Conservation (phyloP, 2,888 invertebrate species). For the Aquatica leii region DNA sequence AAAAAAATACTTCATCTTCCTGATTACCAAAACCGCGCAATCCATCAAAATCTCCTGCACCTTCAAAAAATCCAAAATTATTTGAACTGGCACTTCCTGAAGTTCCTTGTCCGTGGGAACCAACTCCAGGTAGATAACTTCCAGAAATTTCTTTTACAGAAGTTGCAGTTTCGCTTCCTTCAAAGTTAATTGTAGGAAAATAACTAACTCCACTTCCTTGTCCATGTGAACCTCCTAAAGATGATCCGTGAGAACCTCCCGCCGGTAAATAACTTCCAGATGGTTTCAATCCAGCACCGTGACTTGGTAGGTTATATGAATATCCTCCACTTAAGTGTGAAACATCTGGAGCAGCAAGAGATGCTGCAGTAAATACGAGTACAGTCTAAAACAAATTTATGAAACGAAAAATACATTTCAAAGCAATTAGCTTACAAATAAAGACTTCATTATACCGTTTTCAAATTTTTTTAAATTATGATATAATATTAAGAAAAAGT, state of each 20-base stretch:
- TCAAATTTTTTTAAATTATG: too few relatives aligned
- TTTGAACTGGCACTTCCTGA: not conserved
- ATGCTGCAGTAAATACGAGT: not conserved
- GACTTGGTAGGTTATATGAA: not conserved
- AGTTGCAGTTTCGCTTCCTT: not conserved
- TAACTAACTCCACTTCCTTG: not conserved
- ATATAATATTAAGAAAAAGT: too few relatives aligned
- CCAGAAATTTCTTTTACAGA: not conserved
- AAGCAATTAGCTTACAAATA: too few relatives aligned
- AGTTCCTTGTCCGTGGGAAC: not conserved
- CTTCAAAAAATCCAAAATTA: not conserved
- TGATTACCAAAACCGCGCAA: not conserved
- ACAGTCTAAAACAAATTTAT: slow-evolving; percentile 5
- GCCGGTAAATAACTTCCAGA: slow-evolving; percentile 5
- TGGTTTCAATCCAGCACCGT: too few relatives aligned
- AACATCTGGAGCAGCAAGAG: not conserved
- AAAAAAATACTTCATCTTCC: not conserved
- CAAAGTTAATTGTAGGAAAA: not conserved
- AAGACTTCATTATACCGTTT: too few relatives aligned
- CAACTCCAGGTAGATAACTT: slow-evolving; percentile 4
- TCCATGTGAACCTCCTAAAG: not conserved
- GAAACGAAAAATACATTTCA: too few relatives aligned
- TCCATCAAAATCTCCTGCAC: too few relatives aligned
- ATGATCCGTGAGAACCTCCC: too few relatives aligned
- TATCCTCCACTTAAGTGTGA: not conserved